Evolutionary conservation across 1,140 invertebrate species (phyloP), one percentile per base, ranked within the genome.

Genomic region (Psilanteris sp.): DNA sequence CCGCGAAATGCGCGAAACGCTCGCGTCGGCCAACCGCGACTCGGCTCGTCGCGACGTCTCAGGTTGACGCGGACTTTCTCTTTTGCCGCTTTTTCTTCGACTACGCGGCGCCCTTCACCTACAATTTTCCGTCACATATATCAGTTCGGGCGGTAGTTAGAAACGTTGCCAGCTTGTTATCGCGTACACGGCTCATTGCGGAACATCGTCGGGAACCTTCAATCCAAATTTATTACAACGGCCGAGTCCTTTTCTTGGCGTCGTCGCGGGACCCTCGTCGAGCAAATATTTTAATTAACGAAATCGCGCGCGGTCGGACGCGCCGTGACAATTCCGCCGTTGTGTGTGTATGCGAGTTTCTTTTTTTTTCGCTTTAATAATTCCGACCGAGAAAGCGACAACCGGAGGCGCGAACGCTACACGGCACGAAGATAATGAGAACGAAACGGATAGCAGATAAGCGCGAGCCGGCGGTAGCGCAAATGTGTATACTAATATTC

Each of bases 41-140:
- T n/a, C n/a, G n/a, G n/a, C n/a, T n/a, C n/a, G n/a, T n/a, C n/a
- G n/a, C n/a, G n/a, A n/a, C n/a, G n/a, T n/a, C n/a, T n/a, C n/a
- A n/a, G n/a, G n/a, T n/a, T n/a, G 18, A 43, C 29, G 10, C 31
- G 27, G 6, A 48, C 64, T 70, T 73, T 27, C 43, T 43, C 44
- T 75, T 54, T 48, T 55, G 44, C 44, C 29, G 4, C 48, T 66
- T 39, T 62, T 78, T 39, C 62, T 41, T 27, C 37, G 8, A 20
- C 55, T 41, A 29, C 44, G 26, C 9, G 59, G 11, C 76, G 62
- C 62, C 76, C 68, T 81, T 86, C 82, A 78, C 71, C 79, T 81
- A 82, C 83, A 87, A 87, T 87, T 88, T 88, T 87, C 86, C 86
- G 84, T 88, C 84, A 86, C 86, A 86, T 87, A 86, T 83, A 87